Conservation (phyloP, 2,888 invertebrate species). For the Rotaria macrura region DNA sequence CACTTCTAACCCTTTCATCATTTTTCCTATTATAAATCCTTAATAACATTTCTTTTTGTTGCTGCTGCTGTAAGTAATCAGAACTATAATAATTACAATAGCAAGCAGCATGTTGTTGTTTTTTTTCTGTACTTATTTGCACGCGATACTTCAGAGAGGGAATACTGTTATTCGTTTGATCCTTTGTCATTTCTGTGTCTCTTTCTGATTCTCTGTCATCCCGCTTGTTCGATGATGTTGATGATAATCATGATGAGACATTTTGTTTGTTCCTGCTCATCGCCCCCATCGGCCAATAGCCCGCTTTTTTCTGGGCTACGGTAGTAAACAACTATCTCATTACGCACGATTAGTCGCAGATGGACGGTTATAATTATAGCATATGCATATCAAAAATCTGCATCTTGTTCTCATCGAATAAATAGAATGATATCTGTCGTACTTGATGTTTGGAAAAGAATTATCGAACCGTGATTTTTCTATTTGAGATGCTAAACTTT, state of each 20-base stretch:
- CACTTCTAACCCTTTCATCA: background rate
- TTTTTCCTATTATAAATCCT: background rate
- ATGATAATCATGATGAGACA: background rate
- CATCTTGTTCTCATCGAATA: background rate
- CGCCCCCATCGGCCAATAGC: background rate
- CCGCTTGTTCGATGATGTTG: background rate
- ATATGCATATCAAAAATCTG: background rate
- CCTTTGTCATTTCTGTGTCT: background rate
- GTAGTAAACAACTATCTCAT: background rate
- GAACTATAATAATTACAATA: background rate
- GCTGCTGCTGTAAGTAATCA: background rate
- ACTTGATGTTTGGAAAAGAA: too few species aligned
- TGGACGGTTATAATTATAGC: background rate
- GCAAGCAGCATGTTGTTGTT: background rate
- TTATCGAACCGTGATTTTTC: too few species aligned
- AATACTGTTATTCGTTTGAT: background rate
- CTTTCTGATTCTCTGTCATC: background rate
- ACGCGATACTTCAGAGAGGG: background rate
- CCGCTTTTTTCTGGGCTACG: background rate
- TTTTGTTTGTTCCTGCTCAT: background rate
- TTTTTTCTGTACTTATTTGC: background rate
- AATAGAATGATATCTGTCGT: background rate
- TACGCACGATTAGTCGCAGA: background rate
- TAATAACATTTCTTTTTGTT: background rate
- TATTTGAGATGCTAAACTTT: too few species aligned